Percentiles rank a stretch among this genome's conserved stretches.
These are phyloP conservation scores for Podilymbus podiceps DNA, from an alignment of 2,113 vertebrate genomes.

Conservation along the genomic window DNA sequence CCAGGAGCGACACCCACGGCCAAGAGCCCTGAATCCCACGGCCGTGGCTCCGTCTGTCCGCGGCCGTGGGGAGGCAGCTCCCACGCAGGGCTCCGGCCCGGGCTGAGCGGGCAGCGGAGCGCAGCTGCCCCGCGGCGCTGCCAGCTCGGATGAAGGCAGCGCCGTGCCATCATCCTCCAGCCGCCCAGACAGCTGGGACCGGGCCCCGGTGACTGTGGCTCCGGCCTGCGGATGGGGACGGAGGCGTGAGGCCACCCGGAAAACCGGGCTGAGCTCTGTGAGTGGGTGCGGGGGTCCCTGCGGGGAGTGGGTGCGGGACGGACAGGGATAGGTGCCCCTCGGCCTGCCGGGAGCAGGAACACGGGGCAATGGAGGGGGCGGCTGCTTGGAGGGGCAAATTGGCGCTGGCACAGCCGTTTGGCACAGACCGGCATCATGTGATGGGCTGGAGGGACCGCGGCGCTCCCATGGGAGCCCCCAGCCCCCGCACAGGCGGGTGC, in stretches of 20 bases:
- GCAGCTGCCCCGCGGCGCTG: background rate
- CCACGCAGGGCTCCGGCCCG: fast-evolving
- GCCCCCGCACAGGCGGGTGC: background rate
- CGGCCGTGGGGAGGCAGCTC: background rate
- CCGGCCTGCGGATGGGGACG: background rate
- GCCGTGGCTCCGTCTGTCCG: fast-evolving
- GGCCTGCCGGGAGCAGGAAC: background rate
- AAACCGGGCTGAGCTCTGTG: background rate
- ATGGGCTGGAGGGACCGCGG: background rate
- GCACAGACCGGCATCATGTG: fast-evolving
- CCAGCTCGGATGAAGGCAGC: constrained; percentile 34
- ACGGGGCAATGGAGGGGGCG: fast-evolving
- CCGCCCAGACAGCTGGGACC: background rate
- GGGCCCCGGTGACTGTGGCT: background rate
- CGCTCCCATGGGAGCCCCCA: background rate
- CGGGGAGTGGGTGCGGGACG: background rate
- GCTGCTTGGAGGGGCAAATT: background rate
- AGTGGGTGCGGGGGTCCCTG: fast-evolving
- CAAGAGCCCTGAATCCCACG: fast-evolving
- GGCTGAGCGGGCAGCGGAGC: background rate
- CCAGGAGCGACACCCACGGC: background rate
- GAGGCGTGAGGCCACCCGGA: background rate
- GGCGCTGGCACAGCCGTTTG: background rate
- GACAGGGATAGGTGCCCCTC: background rate
- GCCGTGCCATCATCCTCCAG: background rate